These are phyloP conservation scores for Leptinotarsa juncta DNA, from an alignment of 2,888 invertebrate species.

Conservation along the genomic window DNA sequence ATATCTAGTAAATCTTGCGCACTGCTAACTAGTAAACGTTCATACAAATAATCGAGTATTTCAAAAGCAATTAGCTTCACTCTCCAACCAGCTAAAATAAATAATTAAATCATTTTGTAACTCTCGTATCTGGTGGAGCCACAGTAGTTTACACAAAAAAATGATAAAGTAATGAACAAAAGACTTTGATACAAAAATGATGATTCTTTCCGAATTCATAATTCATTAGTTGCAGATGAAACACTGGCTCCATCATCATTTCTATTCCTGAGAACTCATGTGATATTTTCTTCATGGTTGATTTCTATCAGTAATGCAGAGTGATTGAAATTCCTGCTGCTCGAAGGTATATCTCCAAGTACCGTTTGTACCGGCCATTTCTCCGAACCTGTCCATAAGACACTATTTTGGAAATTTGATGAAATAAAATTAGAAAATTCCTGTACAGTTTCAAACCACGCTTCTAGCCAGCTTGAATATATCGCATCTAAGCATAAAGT, in stretches of 20 bases:
- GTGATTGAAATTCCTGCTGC: slow-evolving; percentile 39
- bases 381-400: slow-evolving; percentile 43
- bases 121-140: no score
- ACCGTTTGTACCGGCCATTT: slow-evolving; percentile 37
- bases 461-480: slow-evolving; percentile 42
- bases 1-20: no score
- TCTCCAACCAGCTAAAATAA: no score
- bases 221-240: slow-evolving; percentile 13
- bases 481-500: slow-evolving; percentile 31
- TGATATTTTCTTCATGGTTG: slow-evolving; percentile 45
- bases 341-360: slow-evolving; percentile 42
- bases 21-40: no score
- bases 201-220: not conserved
- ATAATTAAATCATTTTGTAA: no score
- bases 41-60: no score
- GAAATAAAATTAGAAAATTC: slow-evolving; percentile 40
- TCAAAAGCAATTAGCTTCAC: no score
- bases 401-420: slow-evolving; percentile 38
- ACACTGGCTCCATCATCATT: slow-evolving; percentile 1
- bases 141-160: not conserved
- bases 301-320: slow-evolving; percentile 43
- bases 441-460: slow-evolving; percentile 44
- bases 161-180: not conserved
- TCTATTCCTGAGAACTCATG: slow-evolving; percentile 38
- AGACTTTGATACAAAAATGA: not conserved